Base-by-base conservation (phyloP, 2,113 vertebrate genomes). In the cat (Felis catus) region DNA sequence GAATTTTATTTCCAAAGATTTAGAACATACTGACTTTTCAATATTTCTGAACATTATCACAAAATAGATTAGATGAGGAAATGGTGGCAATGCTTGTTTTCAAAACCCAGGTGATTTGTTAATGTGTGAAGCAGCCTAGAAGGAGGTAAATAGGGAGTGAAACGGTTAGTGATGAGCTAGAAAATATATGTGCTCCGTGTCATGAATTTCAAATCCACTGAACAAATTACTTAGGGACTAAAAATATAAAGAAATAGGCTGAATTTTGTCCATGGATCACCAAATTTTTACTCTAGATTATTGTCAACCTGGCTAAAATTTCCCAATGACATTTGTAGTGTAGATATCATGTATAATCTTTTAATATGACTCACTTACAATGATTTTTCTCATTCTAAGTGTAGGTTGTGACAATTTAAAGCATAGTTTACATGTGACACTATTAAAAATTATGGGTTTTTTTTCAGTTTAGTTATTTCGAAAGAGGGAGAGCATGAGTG, bases 51-150 rank as follows among this genome's bases (percentile, higher is more conserved):
- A 55, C 3, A 39, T 9, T 87, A 15, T 76, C 66, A 82, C 14
- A 51, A 39, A 45, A 58, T 8, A 41, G 80, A 29, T 41, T 71
- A 39, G 11, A 19, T 76, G 25, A 68, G 12, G 73, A 7, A 18
- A 66, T 41, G 15, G 5, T 19, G 36, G 31, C 45, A 48, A 23
- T 33, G 63, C n/a, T 87, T 41, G 74, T 19, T 86, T 31, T 74
- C 53, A 86, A 39, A 58, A 8, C 36, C 14, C 19, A n/a, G 13
- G 19, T 45, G 18, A 83, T 51, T 11, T n/a, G 21, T 53, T 53
- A n/a, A 15, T 53, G 5, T 31, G 2, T 55, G n/a, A 74, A 25
- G 11, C n/a, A 71, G 5, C 0, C n/a, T 41, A 5, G 4, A 36
- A 71, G n/a, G 33, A 53, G 19, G 6, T 19, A 86, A 73, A 55